Evolutionary conservation across 1,140 invertebrate species (phyloP), one percentile per base, ranked within the genome.

Genomic region (Macrostomum lignano): DNA sequence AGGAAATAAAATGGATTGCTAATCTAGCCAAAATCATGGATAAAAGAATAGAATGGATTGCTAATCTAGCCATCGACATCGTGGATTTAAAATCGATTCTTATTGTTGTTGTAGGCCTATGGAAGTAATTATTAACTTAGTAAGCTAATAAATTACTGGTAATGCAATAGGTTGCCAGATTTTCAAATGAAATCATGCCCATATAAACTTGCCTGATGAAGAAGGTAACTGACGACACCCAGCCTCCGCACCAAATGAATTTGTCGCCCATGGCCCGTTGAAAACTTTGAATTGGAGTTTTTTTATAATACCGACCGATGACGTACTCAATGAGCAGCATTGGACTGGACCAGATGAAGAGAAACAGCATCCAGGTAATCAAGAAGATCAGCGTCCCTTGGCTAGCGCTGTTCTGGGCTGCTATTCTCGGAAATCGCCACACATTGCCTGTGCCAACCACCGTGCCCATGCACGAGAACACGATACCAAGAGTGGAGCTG

Each of bases 401-500:
- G 39, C 37, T 39, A 9, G 42, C 39, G 20, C 48, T 51, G 31
- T 49, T 50, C 21, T 40, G 41, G 5, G 49, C 49, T 0, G 49
- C 42, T 25, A 52, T 46, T 15, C 48, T 41, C 0, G 49, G 48
- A 35, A 52, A 52, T 10, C 49, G 37, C 49, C 49, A 52, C n/a
- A 52, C 46, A 35, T 52, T 52, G 14, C 48, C 49, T 3, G 49
- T 51, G 0, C 49, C 49, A 0, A 51, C 41, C n/a, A 51, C 44
- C 36, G 43, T 46, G 1, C 48, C 49, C 14, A 52, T 38, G 26
- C 46, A 50, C 10, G 47, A 46, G 29, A 43, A 33, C 7, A 52
- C 35, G 11, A 46, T 35, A 7, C 45, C 44, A 5, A 47, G 30
- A 17, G 40, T 45, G 1, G 38, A 39, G 7, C 33, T 29, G 29